Base-by-base conservation (phyloP, 2,888 invertebrate genomes). In the Agrotis segetum region DNA sequence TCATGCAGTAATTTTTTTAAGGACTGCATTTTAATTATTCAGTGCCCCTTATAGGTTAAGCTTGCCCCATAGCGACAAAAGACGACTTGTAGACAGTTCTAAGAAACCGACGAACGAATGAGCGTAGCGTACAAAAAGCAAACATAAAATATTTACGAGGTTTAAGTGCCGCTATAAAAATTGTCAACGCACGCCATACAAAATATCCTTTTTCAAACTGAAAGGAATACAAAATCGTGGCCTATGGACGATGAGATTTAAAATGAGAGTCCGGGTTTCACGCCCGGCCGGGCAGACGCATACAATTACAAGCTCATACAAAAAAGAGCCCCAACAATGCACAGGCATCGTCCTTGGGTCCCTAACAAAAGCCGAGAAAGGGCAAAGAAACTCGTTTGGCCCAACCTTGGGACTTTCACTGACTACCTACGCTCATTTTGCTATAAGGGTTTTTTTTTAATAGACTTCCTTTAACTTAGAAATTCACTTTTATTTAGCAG, bases 281-380 rank as follows among this genome's bases (percentile, higher is more conserved):
- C 92, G 95, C 92, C 89, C 89, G 90, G 88, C 91, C 88, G 93
- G 91, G 88, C 93, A 92, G 94, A 93, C 94, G 95, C 95, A 94
- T 94, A 95, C 94, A 95, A 94, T 95, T 95, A 96, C 92, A 88
- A 73, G 88, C 84, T 87, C 88, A 90, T 89, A 94, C 82, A 95
- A 95, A 87, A 95, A 96, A 95, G 88, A 92, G 88, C 87, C 91
- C 87, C 88, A 92, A 95, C 95, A 96, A 96, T 95, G 93, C 86
- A 75, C 92, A 90, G 89, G 88, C 88, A 83, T 91, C 95, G 96
- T 96, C 96, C 96, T 96, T 95, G 95, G 88, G 88, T 89, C 92
- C 93, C 93, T 89, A 94, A 95, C 94, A 95, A 95, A 95, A 96
- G 94, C 94, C 90, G 93, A 95, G 95, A 95, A 96, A 95, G 95